These are phyloP conservation scores for Limnothrissa miodon DNA, from an alignment of 2,113 vertebrate genomes.

Conservation along the genomic window DNA sequence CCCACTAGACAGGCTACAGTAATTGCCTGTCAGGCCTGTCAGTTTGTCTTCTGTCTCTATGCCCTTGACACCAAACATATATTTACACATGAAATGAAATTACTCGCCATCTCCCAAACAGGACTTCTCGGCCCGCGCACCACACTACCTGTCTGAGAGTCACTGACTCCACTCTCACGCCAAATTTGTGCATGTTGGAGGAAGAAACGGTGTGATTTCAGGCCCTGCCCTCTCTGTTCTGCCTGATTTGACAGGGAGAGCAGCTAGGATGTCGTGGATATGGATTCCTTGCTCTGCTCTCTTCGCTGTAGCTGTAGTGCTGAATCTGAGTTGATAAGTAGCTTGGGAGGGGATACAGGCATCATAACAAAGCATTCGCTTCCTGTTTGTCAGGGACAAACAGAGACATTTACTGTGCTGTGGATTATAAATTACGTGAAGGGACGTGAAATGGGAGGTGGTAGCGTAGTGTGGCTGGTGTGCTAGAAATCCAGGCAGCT, in stretches of 20 bases:
- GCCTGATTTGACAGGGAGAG: not conserved
- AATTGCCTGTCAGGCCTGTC: conserved; percentile 72
- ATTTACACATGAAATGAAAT: conserved; percentile 68
- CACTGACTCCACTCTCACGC: not conserved
- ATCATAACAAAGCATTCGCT: too few relatives aligned
- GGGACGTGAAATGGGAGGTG: too few relatives aligned
- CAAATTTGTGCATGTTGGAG: not conserved
- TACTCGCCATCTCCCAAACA: conserved; percentile 41
- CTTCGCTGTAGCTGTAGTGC: not conserved
- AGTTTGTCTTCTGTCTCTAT: conserved; percentile 48
- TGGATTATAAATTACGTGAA: not conserved
- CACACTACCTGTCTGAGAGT: not conserved
- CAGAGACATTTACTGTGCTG: too few relatives aligned
- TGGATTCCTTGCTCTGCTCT: not conserved
- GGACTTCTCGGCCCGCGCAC: not conserved
- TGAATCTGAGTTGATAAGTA: not conserved
- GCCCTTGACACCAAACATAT: conserved; percentile 65
- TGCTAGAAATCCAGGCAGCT: too few relatives aligned
- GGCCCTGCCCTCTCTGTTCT: not conserved
- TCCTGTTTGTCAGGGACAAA: not conserved
- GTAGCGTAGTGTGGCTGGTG: not conserved
- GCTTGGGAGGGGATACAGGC: not conserved
- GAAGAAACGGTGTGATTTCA: not conserved
- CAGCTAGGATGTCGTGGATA: not conserved
- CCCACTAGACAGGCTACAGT: conserved; percentile 50